Base-by-base conservation (phyloP, 2,888 invertebrate genomes). In the Drosophila kanekoi region DNA sequence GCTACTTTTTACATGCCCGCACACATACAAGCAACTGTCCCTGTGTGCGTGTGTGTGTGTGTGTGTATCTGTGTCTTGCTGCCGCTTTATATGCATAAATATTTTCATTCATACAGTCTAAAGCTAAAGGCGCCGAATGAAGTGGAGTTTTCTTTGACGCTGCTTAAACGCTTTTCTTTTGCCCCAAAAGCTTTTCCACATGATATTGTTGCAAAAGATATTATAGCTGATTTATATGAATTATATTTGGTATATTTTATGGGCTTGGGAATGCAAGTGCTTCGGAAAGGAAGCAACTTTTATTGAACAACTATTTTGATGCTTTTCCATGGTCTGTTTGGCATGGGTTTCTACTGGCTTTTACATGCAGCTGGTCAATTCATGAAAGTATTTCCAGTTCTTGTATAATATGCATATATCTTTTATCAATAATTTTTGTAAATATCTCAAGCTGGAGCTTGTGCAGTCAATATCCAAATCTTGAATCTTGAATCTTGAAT, bases 61-160 rank as follows among this genome's bases (percentile, higher is more conserved):
- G 68, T 59, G 41, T 54, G 67, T 81, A 44, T 63, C 51, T 78
- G 60, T 65, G 49, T 65, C 60, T 76, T 59, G 77, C 40, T 70
- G 59, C 45, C 58, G 44, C 53, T 78, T 69, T 80, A 77, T 78
- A 85, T 82, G 87, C 82, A 87, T 81, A 82, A 87, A 87, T 81
- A 87, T 85, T 85, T 85, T 69, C 86, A 87, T 82, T 85, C 88
- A 82, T 72, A 63, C 65, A 60, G 62, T 32, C 52, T n/a, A n/a
- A n/a, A 57, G 68, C 49, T 44, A 56, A 56, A 44, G 53, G 52
- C 44, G 58, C 28, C 70, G 73, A 70, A 63, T 64, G 69, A 76
- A 73, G 20, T 48, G 41, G 47, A 54, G 54, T 44, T 52, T 44
- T 4, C 58, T 14, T 38, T 37, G 41, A 2, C 11, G 56, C 16